Evolutionary conservation across 2,888 invertebrate genomes (phyloP).

Genomic region (Rhingia rostrata): DNA sequence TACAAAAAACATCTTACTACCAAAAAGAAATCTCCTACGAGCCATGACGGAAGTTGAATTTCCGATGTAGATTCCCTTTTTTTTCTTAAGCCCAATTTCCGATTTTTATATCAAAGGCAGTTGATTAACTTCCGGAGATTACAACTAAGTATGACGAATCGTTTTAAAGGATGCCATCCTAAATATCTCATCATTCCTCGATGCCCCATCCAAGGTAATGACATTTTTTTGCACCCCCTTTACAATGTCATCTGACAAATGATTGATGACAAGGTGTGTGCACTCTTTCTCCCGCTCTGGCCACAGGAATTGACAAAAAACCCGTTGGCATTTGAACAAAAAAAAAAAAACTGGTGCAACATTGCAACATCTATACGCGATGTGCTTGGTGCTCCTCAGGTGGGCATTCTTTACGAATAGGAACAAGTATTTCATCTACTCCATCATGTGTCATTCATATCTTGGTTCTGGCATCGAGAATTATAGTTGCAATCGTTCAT

Average conservation of each 20-base stretch:
- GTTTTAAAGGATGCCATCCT: conserved; percentile 53
- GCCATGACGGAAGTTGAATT: conserved; percentile 54
- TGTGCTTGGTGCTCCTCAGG: conserved; percentile 24
- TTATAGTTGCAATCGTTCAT: conserved; percentile 60
- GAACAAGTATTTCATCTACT: conserved; percentile 59
- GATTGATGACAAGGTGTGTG: conserved; percentile 48
- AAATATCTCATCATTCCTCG: conserved; percentile 29
- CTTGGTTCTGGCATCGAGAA: conserved; percentile 62
- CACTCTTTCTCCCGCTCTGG: neutral
- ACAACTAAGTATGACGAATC: conserved; percentile 70
- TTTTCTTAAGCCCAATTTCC: conserved; percentile 52
- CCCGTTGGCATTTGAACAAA: neutral
- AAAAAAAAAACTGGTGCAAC: conserved; percentile 19
- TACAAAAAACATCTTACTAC: too few species aligned
- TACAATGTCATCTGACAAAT: conserved; percentile 60
- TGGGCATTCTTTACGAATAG: conserved; percentile 23
- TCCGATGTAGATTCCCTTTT: conserved; percentile 42
- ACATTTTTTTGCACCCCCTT: conserved; percentile 28
- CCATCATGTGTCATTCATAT: conserved; percentile 72
- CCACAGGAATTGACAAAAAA: neutral
- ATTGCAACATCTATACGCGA: conserved; percentile 21
- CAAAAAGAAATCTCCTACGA: too few species aligned
- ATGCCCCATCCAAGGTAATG: conserved; percentile 29
- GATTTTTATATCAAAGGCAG: conserved; percentile 59
- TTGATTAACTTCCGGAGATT: conserved; percentile 73